These are phyloP conservation scores for Oxyura jamaicensis DNA, from an alignment of 2,113 vertebrate species.

Conservation along the genomic window DNA sequence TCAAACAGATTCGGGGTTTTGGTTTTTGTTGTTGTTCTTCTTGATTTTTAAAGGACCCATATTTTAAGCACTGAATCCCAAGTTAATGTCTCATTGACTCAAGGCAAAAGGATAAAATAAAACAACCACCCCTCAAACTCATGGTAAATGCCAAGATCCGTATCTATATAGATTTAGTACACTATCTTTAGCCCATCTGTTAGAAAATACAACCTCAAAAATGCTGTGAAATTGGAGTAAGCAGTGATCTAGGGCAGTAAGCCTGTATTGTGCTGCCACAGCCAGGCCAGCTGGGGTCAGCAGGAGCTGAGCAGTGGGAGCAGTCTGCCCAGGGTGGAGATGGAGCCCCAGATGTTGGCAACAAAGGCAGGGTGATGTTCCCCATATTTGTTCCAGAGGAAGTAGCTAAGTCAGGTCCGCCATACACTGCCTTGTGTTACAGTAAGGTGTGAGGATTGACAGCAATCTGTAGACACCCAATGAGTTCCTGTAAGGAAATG, in stretches of 20 bases:
- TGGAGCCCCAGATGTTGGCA: rapidly evolving
- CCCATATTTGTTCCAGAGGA: background rate
- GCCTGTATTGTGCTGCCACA: rapidly evolving
- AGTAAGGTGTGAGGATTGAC: background rate
- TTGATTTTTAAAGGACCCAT: background rate
- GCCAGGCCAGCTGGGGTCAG: background rate
- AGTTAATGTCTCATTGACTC: background rate
- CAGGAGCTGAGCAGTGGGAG: background rate
- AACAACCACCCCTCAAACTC: background rate
- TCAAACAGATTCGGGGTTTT: background rate
- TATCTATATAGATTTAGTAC: rapidly evolving
- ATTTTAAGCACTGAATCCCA: background rate
- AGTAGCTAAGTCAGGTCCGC: background rate
- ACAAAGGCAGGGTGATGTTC: too few relatives aligned
- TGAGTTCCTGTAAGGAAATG: background rate
- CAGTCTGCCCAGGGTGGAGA: background rate
- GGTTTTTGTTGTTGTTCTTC: background rate
- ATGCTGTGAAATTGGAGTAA: background rate
- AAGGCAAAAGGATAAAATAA: background rate
- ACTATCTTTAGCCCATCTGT: background rate
- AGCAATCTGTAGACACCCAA: background rate
- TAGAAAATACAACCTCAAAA: background rate
- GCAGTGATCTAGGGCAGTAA: background rate
- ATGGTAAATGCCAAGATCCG: background rate
- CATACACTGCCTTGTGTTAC: too few relatives aligned